phyloP scores from a whole-genome alignment of 2,888 invertebrate genomes.

The Glaucopsyche alexis region DNA sequence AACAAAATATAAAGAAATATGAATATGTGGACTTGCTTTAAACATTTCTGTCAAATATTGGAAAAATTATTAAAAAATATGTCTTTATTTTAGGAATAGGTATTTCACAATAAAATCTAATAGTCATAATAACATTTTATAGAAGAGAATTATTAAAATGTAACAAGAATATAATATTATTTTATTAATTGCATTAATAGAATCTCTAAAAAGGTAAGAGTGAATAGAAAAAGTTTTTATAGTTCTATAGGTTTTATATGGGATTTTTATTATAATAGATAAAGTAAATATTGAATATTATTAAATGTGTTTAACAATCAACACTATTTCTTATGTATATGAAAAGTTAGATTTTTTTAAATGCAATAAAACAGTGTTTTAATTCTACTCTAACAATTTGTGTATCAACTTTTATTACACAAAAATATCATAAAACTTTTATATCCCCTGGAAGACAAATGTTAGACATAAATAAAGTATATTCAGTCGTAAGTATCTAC shows the following conservation, averaged over 20 bases:
- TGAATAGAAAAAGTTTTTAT: background rate
- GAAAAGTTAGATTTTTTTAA: background rate
- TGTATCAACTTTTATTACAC: slow-evolving; percentile 32
- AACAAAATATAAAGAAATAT: slow-evolving; percentile 6
- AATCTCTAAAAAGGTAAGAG: background rate
- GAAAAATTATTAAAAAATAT: background rate
- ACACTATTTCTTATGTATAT: background rate
- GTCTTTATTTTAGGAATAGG: slow-evolving; percentile 34
- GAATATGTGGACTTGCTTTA: background rate
- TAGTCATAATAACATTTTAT: slow-evolving; percentile 14
- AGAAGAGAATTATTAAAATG: slow-evolving; percentile 19
- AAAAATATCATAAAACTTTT: slow-evolving; percentile 37
- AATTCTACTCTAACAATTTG: slow-evolving; percentile 12
- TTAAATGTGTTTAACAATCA: background rate
- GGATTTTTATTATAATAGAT: background rate
- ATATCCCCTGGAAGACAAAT: slow-evolving; percentile 66
- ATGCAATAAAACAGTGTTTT: background rate
- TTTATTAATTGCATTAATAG: slow-evolving; percentile 40
- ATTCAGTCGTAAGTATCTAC: slow-evolving; percentile 39
- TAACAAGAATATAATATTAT: slow-evolving; percentile 30
- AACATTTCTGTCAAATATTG: background rate
- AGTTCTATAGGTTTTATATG: background rate
- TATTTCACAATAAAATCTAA: slow-evolving; percentile 6
- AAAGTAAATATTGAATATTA: background rate
- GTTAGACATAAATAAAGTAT: slow-evolving; percentile 51